Evolutionary conservation across 2,113 vertebrate species (phyloP).

Genomic region (Trichomycterus rosablanca): DNA sequence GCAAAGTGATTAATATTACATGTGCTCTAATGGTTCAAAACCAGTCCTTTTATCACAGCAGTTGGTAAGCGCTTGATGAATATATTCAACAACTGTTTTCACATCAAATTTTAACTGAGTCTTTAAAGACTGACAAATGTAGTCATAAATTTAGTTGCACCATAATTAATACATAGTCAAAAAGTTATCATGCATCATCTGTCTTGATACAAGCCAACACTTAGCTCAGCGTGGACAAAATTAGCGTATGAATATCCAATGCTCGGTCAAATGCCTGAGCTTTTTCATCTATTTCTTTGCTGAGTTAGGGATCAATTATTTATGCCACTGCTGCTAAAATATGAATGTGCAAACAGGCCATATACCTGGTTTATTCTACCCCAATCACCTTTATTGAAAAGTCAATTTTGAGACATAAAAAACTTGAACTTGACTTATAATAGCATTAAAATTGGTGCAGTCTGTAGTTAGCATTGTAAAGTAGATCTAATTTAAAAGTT

Average conservation of each 20-base stretch:
- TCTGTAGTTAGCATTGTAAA: neutral
- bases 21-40: no score
- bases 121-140: constrained; percentile 4
- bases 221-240: constrained; percentile 35
- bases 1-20: neutral
- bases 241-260: constrained; percentile 57
- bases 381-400: constrained; percentile 13
- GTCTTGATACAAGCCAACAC: neutral
- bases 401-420: neutral
- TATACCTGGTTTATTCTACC: constrained; percentile 12
- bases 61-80: no score
- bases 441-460: neutral
- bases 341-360: constrained; percentile 38
- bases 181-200: constrained; percentile 1
- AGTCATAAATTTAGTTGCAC: no score
- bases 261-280: constrained; percentile 44
- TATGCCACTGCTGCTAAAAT: constrained; percentile 43
- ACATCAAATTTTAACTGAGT: neutral
- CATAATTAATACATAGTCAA: neutral
- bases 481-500: neutral
- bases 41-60: no score
- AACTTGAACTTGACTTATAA: neutral
- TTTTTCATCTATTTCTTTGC: constrained; percentile 55
- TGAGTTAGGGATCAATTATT: constrained; percentile 51
- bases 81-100: neutral